Conservation (phyloP, 1,140 invertebrate species). For the Ceratina australensis region DNA sequence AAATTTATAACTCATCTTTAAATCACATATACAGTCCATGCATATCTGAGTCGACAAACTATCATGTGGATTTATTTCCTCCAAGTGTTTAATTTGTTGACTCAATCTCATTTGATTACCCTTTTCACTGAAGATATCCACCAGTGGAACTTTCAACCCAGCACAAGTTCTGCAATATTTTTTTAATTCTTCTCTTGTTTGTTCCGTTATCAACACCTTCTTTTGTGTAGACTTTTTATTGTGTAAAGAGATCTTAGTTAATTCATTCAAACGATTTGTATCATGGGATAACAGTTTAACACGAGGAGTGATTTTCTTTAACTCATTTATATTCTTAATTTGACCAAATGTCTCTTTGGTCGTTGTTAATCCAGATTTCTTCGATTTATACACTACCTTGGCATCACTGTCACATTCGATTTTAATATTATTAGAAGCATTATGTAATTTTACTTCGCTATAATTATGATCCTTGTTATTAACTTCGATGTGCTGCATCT, state of each 20-base stretch:
- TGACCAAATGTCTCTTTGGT: conserved; percentile 67
- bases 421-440: conserved; percentile 3
- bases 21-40: conserved; percentile 77
- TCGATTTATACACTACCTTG: conserved; percentile 15
- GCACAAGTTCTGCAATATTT: conserved; percentile 78
- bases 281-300: conserved; percentile 69
- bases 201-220: conserved; percentile 30
- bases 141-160: conserved; percentile 73
- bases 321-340: conserved; percentile 74
- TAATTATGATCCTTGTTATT: conserved; percentile 68
- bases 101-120: conserved; percentile 75
- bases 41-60: conserved; percentile 77
- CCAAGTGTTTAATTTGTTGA: conserved; percentile 76
- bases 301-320: conserved; percentile 74
- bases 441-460: conserved; percentile 53
- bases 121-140: conserved; percentile 76
- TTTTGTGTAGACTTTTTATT: conserved; percentile 38
- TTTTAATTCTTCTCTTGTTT: conserved; percentile 64
- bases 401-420: conserved; percentile 15
- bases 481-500: conserved; percentile 54
- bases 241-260: conserved; percentile 64
- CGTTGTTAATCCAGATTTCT: conserved; percentile 30
- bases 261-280: conserved; percentile 64
- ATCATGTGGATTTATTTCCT: conserved; percentile 70
- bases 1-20: conserved; percentile 78